A percentile compares a stretch with the other conserved stretches of the same genome.
phyloP scores from a whole-genome alignment of 1,140 invertebrate species.

The Schlechtendalia chinensis region DNA sequence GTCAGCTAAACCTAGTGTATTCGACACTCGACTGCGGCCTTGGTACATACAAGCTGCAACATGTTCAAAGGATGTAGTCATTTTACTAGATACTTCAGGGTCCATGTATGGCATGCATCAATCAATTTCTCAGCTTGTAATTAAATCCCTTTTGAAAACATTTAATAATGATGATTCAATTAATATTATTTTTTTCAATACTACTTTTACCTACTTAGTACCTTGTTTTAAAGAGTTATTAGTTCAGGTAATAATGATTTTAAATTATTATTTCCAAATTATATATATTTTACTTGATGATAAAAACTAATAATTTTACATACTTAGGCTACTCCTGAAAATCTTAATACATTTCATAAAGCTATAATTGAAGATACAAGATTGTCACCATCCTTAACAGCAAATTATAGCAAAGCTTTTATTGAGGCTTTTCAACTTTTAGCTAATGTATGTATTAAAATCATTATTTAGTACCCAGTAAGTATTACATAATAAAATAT shows the following conservation, averaged over 20 bases:
- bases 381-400: constrained; percentile 73
- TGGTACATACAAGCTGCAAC: constrained; percentile 98
- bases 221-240: constrained; percentile 65
- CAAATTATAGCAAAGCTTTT: constrained; percentile 84
- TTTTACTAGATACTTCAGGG: constrained; percentile 92
- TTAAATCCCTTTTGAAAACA: constrained; percentile 86
- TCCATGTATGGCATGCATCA: constrained; percentile 90
- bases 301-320: constrained; percentile 24
- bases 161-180: constrained; percentile 98
- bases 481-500: neutral
- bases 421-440: constrained; percentile 82
- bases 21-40: constrained; percentile 80
- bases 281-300: no score
- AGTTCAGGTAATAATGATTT: constrained; percentile 39
- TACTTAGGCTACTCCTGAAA: constrained; percentile 84
- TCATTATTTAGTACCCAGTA: neutral
- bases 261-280: constrained; percentile 18
- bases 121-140: constrained; percentile 76
- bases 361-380: constrained; percentile 60
- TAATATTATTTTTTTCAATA: constrained; percentile 71
- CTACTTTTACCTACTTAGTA: constrained; percentile 67
- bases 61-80: constrained; percentile 95
- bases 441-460: constrained; percentile 62
- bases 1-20: constrained; percentile 60
- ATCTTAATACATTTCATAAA: constrained; percentile 74